phyloP scores from a whole-genome alignment of 1,140 invertebrate species.

The Pteromalus puparum region DNA sequence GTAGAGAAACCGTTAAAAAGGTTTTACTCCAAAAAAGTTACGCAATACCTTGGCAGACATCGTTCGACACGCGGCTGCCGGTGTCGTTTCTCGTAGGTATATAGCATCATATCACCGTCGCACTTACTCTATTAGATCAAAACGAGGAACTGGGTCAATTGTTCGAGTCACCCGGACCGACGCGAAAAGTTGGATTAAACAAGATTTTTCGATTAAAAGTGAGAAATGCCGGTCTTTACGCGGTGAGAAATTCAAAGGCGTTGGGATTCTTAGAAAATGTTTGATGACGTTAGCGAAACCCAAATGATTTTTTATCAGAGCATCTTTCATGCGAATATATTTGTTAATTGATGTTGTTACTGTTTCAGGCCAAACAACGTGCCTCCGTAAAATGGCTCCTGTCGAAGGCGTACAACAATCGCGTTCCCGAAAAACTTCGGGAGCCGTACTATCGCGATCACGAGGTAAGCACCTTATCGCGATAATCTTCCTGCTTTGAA shows the following conservation, averaged over 20 bases:
- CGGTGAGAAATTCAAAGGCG: neutral
- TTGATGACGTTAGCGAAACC: neutral
- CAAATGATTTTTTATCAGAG: neutral
- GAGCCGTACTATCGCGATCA: slow-evolving; percentile 97
- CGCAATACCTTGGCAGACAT: neutral
- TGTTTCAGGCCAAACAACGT: slow-evolving; percentile 94
- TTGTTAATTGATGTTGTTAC: slow-evolving; percentile 57
- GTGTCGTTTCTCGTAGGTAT: neutral
- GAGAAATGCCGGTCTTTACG: neutral
- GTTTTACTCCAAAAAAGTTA: neutral
- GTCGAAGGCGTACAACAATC: slow-evolving; percentile 96
- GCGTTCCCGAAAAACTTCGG: slow-evolving; percentile 93
- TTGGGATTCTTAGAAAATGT: neutral
- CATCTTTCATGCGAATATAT: neutral
- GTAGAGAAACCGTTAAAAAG: neutral
- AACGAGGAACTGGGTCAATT: neutral
- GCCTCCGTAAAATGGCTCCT: slow-evolving; percentile 98
- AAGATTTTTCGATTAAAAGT: neutral
- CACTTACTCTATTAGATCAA: neutral
- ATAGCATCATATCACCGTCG: neutral
- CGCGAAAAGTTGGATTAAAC: too few species aligned
- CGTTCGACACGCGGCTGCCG: neutral
- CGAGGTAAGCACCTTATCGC: slow-evolving; percentile 80
- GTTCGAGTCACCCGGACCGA: neutral
- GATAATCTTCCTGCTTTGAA: too few species aligned